phyloP scores from a whole-genome alignment of 2,113 vertebrate species.

The Steatornis caripensis region DNA sequence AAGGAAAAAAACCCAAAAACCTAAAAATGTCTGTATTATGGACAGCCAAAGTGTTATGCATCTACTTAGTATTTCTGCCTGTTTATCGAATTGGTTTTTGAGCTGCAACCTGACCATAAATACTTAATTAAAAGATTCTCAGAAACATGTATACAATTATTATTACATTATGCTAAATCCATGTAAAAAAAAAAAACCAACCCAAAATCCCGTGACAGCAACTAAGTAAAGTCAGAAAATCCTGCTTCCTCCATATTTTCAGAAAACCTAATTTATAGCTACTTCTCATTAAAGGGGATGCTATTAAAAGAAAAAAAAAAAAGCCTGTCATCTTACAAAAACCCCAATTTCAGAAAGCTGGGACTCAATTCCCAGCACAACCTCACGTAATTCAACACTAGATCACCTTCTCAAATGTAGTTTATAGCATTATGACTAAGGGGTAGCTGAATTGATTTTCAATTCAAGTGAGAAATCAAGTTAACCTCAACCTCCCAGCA shows the following conservation, averaged over 20 bases:
- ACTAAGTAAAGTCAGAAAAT: neutral
- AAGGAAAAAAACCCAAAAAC: neutral
- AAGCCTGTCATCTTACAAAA: constrained; percentile 21
- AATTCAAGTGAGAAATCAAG: constrained; percentile 71
- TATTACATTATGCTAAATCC: fast-evolving
- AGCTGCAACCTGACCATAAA: neutral
- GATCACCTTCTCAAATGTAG: constrained; percentile 45
- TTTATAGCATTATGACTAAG: constrained; percentile 71
- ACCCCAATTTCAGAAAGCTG: constrained; percentile 39
- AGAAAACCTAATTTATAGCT: neutral
- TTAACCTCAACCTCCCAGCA: constrained; percentile 71
- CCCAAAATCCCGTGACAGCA: neutral
- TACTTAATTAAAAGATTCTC: neutral
- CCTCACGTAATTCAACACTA: constrained; percentile 56
- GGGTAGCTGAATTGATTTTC: constrained; percentile 71
- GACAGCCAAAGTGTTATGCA: neutral
- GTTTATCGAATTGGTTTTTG: neutral
- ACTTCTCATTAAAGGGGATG: neutral
- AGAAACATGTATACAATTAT: neutral
- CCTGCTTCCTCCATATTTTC: neutral
- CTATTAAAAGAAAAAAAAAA: neutral
- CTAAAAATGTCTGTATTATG: fast-evolving
- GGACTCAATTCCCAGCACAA: constrained; percentile 62
- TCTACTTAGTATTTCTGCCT: neutral
- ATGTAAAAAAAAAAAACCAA: neutral